Evolutionary conservation across 2,113 vertebrate species (phyloP), one percentile per base, ranked within the genome.

Genomic region (Labeo rohita): DNA sequence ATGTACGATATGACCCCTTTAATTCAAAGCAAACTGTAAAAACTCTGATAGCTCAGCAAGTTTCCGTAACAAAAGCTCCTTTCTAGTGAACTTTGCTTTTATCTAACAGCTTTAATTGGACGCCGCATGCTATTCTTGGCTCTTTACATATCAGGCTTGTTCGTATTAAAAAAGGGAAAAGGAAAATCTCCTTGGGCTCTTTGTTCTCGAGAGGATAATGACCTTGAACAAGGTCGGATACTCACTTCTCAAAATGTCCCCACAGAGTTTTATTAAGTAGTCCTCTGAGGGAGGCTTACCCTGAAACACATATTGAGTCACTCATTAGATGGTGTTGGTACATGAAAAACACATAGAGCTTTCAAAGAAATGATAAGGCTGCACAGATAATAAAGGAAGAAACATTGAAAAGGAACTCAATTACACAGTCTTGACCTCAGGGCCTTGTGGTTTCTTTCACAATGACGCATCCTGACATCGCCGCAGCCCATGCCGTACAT

Each of bases 261-360:
- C 84, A 85, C 92, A 95, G 74, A 95, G 92, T 88, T 94, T 94
- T 21, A 93, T 88, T 21, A 95, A 90, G 85, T 93, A 89, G n/a
- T 95, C 93, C n/a, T 95, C 94, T 13, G 95, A 93, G 6, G 94
- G 93, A 87, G 93, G 83, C 77, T 94, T 95, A 47, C 94, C 95
- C 94, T 95, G 92, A 73, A 94, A 94, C 84, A 93, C 89, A 92
- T 13, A 91, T 87, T 80, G 23, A 88, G 65, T 34, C 54, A 21
- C 78, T 78, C 18, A 10, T 59, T 28, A 85, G 13, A 52, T 3
- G 16, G 50, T 1, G 28, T 79, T 16, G 39, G 34, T n/a, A 12
- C 36, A 61, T 36, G n/a, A 52, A 7, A 34, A 34, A 78, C 76
- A 3, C 52, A 39, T 18, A 36, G 8, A 21, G 54, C 11, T 61